Base-by-base conservation (phyloP, 2,888 invertebrate genomes). In the Lithosia quadra region DNA sequence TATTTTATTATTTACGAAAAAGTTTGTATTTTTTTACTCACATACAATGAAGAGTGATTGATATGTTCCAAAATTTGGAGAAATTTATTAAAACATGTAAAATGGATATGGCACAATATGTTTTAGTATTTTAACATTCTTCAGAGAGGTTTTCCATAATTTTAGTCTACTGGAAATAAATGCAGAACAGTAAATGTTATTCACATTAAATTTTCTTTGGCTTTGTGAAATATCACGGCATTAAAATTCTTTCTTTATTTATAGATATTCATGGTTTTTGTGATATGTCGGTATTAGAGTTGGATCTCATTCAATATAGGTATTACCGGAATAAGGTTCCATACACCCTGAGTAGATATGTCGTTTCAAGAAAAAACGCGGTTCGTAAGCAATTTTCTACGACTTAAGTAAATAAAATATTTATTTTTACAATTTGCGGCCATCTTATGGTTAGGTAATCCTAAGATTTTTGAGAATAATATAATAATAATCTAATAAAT, bases 401-500 rank as follows among this genome's bases (percentile, higher is more conserved):
- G 84, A 90, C 91, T 91, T 91, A 90, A 91, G 91, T 93, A 94
- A 94, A 94, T 93, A 94, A 92, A 92, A 89, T 90, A 90, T 88
- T 84, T 91, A 89, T 62, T 90, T 92, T 92, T 92, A 92, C 90
- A 92, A 92, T 93, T 90, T 92, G 93, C 92, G 91, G 94, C 94
- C 95, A 94, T 94, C 94, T 93, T 89, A 94, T 94, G 95, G 95
- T 94, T 92, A 84, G 81, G 84, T 83, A 91, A 88, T 91, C 86
- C 91, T 94, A 93, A 92, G 91, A 90, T 84, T 88, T 92, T 91
- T 90, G 91, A 92, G 92, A 93, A 92, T 90, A 91, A 88, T 87
- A 86, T 90, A 89, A 91, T 92, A 93, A 93, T 92, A 92, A 91
- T 94, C 94, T 94, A 94, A 93, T 94, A 93, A 93, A 94, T 92